phyloP scores from a whole-genome alignment of 2,888 invertebrate species.

The Agonum fuliginosum region DNA sequence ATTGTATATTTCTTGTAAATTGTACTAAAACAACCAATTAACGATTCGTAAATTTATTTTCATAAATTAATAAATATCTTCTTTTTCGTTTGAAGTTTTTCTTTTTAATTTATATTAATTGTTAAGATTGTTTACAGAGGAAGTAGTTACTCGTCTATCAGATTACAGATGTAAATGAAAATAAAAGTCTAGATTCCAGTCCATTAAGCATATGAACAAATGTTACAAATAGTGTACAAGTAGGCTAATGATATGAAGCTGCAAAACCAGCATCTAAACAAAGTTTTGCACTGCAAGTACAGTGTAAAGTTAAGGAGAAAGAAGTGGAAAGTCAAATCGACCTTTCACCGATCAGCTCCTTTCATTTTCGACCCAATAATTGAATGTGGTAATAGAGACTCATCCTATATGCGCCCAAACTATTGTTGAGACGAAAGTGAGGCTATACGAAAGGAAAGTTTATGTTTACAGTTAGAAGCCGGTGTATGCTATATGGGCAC shows the following conservation, averaged over 20 bases:
- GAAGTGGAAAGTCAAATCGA: slow-evolving; percentile 56
- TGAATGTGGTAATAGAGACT: slow-evolving; percentile 52
- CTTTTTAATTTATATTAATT: too few species aligned
- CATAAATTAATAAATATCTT: background rate
- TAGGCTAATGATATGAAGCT: slow-evolving; percentile 57
- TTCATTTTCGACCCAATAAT: slow-evolving; percentile 61
- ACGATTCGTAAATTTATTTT: background rate
- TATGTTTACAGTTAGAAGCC: slow-evolving; percentile 9
- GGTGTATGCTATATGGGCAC: slow-evolving; percentile 19
- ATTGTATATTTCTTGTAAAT: too few species aligned
- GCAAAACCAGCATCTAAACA: slow-evolving; percentile 29
- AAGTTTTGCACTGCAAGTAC: slow-evolving; percentile 7
- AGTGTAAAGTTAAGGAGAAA: slow-evolving; percentile 39
- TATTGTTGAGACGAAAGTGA: slow-evolving; percentile 42
- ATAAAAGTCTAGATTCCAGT: background rate
- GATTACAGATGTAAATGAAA: slow-evolving; percentile 33
- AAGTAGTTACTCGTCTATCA: background rate
- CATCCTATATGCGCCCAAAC: slow-evolving; percentile 26
- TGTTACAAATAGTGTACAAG: slow-evolving; percentile 4
- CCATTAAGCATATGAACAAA: slow-evolving; percentile 13
- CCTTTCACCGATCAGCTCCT: slow-evolving; percentile 60
- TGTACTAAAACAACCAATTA: background rate
- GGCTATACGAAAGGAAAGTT: slow-evolving; percentile 30
- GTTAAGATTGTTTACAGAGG: background rate
- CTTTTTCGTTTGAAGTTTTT: background rate